These are phyloP conservation scores for Argopecten irradians DNA, from an alignment of 1,140 invertebrate genomes.

Conservation along the genomic window DNA sequence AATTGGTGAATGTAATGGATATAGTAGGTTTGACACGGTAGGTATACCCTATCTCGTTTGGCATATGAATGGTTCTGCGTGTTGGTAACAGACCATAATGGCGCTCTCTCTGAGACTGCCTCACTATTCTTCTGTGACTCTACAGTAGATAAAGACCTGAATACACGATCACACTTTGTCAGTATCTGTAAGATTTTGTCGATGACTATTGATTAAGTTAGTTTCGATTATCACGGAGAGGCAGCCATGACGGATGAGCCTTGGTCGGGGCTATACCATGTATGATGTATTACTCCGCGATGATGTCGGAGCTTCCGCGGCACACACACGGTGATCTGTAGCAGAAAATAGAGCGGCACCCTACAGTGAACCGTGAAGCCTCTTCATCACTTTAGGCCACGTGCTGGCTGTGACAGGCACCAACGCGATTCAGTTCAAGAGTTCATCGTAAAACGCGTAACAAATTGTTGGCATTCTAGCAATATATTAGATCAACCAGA, in stretches of 20 bases:
- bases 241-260: neutral
- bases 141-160: too few relatives aligned
- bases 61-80: too few relatives aligned
- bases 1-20: too few relatives aligned
- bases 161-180: neutral
- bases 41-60: too few relatives aligned
- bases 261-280: neutral
- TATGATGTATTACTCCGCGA: neutral
- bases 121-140: too few relatives aligned
- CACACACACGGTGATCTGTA: neutral
- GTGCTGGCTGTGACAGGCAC: neutral
- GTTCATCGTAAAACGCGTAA: neutral
- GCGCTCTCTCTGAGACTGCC: too few relatives aligned
- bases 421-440: neutral
- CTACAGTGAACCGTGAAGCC: neutral
- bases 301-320: neutral
- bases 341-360: neutral
- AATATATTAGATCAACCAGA: too few relatives aligned
- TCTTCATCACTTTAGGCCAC: neutral
- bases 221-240: neutral
- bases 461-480: neutral
- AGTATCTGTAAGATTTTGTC: neutral
- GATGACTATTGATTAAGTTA: slow-evolving; percentile 2
- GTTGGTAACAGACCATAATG: too few relatives aligned
- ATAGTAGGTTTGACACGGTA: too few relatives aligned